These are phyloP conservation scores for Diuraphis noxia DNA, from an alignment of 1,140 invertebrate species.

Conservation along the genomic window DNA sequence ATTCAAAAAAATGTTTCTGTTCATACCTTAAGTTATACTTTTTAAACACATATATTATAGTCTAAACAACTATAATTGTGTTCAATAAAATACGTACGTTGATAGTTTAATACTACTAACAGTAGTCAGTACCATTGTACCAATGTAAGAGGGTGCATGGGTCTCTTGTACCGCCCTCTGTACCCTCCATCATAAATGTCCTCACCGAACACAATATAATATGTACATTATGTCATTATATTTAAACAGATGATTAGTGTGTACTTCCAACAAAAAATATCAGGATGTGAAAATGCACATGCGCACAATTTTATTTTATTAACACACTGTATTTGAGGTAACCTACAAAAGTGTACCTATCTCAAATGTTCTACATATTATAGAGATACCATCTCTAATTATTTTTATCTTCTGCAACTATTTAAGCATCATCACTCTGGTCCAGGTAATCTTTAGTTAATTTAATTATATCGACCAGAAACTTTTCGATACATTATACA, in stretches of 20 bases:
- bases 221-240: background rate
- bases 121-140: no score
- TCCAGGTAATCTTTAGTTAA: no score
- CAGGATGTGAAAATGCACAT: background rate
- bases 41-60: no score
- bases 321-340: no score
- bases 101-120: no score
- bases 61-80: no score
- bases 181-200: background rate
- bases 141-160: no score
- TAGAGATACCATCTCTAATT: background rate
- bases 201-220: background rate
- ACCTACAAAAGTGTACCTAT: no score
- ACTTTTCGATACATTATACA: background rate
- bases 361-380: background rate
- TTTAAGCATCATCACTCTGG: background rate
- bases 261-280: background rate
- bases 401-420: background rate
- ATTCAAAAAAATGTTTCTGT: no score
- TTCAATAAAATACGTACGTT: no score
- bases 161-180: background rate
- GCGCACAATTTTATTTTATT: background rate
- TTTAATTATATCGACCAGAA: background rate
- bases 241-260: background rate
- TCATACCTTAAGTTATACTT: no score